These are phyloP conservation scores for Remorina albescens DNA, from an alignment of 2,797 vertebrate species.

Conservation along the genomic window DNA sequence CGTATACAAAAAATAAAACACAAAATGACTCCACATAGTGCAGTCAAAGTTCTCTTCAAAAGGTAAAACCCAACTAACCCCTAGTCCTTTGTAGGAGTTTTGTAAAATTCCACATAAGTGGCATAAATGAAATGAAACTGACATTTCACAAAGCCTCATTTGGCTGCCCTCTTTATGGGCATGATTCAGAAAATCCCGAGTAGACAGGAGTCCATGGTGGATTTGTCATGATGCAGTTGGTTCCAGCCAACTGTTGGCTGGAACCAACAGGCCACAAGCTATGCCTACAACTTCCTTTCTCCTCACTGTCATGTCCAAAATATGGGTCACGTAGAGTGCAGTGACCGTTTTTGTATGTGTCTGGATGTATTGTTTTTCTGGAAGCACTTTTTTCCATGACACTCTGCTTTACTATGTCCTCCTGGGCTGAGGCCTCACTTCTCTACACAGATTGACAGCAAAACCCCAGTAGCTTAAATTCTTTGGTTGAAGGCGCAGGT, in stretches of 20 bases:
- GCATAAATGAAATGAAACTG: constrained; percentile 16
- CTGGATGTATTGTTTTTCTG: constrained; percentile 10
- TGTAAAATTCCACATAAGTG: constrained; percentile 4
- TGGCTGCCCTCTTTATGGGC: constrained; percentile 22
- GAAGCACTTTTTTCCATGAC: constrained; percentile 20
- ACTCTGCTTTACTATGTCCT: constrained; percentile 25
- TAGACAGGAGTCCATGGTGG: constrained; percentile 55
- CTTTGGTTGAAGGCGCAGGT: constrained; percentile 55
- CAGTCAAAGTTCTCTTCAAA: constrained; percentile 10
- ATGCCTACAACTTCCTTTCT: constrained; percentile 61
- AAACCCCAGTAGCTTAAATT: constrained; percentile 38
- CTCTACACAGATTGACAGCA: constrained; percentile 33
- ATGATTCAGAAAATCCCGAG: constrained; percentile 61
- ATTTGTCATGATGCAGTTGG: constrained; percentile 62
- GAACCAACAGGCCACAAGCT: constrained; percentile 65
- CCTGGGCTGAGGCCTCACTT: constrained; percentile 26
- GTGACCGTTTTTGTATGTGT: constrained; percentile 24
- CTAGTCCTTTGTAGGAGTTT: too few species aligned
- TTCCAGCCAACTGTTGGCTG: constrained; percentile 70
- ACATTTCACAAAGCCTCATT: constrained; percentile 34
- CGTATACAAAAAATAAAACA: neutral
- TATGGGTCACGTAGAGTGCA: constrained; percentile 74
- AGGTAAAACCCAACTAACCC: neutral
- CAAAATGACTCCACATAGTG: neutral
- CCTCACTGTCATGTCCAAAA: constrained; percentile 64